Percentiles rank a stretch among this genome's conserved stretches.
Conservation (phyloP, 2,113 vertebrate genomes). For the Noctilio leporinus region DNA sequence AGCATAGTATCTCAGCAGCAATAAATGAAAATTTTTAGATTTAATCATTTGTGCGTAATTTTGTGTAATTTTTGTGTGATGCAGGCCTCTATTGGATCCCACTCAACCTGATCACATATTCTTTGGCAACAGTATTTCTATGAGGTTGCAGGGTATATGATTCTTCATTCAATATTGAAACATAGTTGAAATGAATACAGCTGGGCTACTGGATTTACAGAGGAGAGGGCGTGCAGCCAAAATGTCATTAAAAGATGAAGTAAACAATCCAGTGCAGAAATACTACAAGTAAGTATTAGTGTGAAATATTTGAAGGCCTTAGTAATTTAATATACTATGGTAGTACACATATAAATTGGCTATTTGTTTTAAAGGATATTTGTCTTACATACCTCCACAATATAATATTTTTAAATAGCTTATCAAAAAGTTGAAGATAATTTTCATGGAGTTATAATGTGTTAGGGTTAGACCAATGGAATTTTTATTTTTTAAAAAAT, state of each 20-base stretch:
- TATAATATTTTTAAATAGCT: conserved; percentile 7
- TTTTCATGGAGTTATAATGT: background rate
- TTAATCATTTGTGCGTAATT: conserved; percentile 21
- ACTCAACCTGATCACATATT: conserved; percentile 16
- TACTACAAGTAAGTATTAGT: background rate
- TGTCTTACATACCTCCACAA: background rate
- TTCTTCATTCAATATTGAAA: conserved; percentile 1
- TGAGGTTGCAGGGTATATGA: background rate
- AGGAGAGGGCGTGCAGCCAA: background rate
- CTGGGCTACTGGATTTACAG: background rate
- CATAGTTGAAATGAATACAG: background rate
- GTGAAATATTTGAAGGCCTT: background rate
- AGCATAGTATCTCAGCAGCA: background rate
- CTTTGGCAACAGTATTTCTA: background rate
- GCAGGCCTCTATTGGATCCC: background rate
- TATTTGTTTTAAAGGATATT: background rate
- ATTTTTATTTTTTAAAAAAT: background rate
- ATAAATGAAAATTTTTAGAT: background rate
- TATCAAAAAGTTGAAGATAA: background rate
- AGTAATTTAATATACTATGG: background rate
- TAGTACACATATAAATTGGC: background rate
- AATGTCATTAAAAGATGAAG: background rate
- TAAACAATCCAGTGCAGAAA: background rate
- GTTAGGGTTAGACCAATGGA: background rate
- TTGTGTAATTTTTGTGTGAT: background rate